phyloP scores from a whole-genome alignment of 2,888 invertebrate genomes.

The Euproctis similis region DNA sequence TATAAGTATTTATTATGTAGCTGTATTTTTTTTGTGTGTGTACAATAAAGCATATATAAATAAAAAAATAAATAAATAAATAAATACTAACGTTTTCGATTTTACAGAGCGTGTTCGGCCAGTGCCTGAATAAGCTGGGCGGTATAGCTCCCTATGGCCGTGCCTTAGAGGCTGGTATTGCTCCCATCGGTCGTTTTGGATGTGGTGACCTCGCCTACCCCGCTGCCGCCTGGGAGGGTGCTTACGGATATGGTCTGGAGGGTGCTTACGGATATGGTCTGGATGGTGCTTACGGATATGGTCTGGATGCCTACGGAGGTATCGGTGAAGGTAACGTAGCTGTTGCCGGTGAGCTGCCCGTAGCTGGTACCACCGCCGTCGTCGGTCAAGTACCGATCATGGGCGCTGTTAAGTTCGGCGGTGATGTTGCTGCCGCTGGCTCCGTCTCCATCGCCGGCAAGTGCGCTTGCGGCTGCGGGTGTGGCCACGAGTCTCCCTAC shows the following conservation, averaged over 20 bases:
- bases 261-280: slow-evolving; percentile 6
- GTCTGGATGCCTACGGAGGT: slow-evolving; percentile 21
- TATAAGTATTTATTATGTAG: no score
- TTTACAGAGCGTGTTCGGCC: slow-evolving; percentile 3
- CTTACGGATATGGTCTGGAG: not conserved
- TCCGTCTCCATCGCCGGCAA: slow-evolving; percentile 36
- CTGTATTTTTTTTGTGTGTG: no score
- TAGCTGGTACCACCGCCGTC: slow-evolving; percentile 32
- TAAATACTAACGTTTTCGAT: no score
- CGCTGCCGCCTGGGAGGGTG: slow-evolving; percentile 6
- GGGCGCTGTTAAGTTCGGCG: slow-evolving; percentile 38
- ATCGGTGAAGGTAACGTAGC: slow-evolving; percentile 30
- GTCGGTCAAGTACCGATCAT: slow-evolving; percentile 36
- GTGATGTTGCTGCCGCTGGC: slow-evolving; percentile 36
- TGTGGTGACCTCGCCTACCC: slow-evolving; percentile 5
- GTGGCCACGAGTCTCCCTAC: no score
- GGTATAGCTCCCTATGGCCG: not conserved
- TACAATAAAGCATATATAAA: no score
- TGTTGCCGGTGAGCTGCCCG: slow-evolving; percentile 33
- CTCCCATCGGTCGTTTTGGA: slow-evolving; percentile 6
- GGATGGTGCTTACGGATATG: slow-evolving; percentile 11
- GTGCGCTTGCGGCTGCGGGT: slow-evolving; percentile 30
- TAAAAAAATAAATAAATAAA: no score
- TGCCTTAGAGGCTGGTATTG: slow-evolving; percentile 2
- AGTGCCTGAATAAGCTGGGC: slow-evolving; percentile 2